Conservation (phyloP, 1,140 invertebrate species). For the Penaeus indicus region DNA sequence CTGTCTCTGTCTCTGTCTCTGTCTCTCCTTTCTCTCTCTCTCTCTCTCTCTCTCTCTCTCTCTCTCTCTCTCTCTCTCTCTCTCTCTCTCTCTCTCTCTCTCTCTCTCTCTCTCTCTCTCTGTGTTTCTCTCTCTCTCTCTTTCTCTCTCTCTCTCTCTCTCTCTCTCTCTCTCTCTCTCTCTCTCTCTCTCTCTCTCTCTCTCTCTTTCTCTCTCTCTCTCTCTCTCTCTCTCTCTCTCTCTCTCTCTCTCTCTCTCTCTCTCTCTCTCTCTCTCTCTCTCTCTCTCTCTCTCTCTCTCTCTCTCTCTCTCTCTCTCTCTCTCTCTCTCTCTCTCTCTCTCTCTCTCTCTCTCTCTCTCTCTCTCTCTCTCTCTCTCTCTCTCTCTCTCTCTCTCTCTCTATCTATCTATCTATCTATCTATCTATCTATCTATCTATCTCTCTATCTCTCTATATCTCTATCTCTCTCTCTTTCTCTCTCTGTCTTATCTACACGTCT, state of each 20-base stretch:
- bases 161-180: background rate
- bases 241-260: no score
- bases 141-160: background rate
- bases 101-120: no score
- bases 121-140: background rate
- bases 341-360: background rate
- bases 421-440: no score
- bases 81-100: no score
- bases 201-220: no score
- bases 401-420: background rate
- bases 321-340: background rate
- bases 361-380: background rate
- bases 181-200: background rate
- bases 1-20: background rate
- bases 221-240: no score
- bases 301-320: no score
- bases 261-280: background rate
- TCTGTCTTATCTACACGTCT: background rate
- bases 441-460: background rate
- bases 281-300: no score
- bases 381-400: background rate
- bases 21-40: no score
- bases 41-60: no score
- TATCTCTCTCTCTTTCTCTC: background rate
- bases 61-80: no score